phyloP scores from a whole-genome alignment of 2,113 vertebrate species.

The Carassius gibelio region DNA sequence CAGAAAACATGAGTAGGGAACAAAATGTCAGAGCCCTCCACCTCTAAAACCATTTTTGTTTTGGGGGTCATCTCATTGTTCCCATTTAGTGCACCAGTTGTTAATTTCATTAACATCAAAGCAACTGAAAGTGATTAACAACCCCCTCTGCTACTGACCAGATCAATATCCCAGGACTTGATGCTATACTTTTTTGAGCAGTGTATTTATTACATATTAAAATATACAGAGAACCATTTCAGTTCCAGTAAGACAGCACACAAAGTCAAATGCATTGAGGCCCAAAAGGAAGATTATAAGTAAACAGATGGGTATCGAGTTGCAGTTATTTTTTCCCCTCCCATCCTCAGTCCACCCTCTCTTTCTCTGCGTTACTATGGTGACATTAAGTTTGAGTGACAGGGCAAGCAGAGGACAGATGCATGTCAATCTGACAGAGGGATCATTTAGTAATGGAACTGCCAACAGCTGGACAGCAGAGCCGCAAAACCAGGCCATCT shows the following conservation, averaged over 20 bases:
- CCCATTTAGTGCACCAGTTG: too few species aligned
- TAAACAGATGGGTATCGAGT: slow-evolving; percentile 74
- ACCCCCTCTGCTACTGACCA: too few species aligned
- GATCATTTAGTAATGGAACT: slow-evolving; percentile 77
- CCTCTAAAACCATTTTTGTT: too few species aligned
- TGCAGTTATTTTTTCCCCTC: slow-evolving; percentile 57
- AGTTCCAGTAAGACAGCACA: neutral
- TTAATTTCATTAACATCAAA: too few species aligned
- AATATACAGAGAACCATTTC: neutral
- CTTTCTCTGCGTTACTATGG: slow-evolving; percentile 68
- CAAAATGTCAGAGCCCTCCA: too few species aligned
- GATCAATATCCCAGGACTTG: too few species aligned
- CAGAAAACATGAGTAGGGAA: too few species aligned
- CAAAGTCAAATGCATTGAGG: neutral
- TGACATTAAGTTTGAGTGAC: slow-evolving; percentile 70
- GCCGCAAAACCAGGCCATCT: slow-evolving; percentile 47
- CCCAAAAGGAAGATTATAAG: slow-evolving; percentile 65
- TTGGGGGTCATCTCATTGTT: too few species aligned
- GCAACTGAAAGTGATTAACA: too few species aligned
- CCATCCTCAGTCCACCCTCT: slow-evolving; percentile 63
- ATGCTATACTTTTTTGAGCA: neutral
- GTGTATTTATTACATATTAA: neutral
- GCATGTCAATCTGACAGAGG: slow-evolving; percentile 67
- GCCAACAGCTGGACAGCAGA: slow-evolving; percentile 70
- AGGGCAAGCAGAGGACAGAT: slow-evolving; percentile 61